Percentiles rank a stretch among this genome's conserved stretches.
These are phyloP conservation scores for Molothrus ater DNA, from an alignment of 2,797 vertebrate species.

Conservation along the genomic window DNA sequence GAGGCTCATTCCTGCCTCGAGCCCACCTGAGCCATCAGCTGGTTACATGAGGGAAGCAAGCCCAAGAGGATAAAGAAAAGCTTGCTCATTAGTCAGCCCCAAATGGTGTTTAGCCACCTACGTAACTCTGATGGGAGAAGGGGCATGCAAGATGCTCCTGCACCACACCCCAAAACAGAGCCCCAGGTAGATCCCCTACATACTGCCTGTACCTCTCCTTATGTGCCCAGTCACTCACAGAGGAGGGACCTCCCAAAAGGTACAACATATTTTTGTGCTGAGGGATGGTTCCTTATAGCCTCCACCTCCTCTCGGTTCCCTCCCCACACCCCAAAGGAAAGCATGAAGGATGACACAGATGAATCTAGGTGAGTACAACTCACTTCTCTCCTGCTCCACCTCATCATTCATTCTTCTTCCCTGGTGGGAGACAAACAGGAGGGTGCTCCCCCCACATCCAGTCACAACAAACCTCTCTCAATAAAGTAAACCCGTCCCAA, in stretches of 20 bases:
- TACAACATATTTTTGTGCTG: neutral
- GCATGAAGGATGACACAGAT: neutral
- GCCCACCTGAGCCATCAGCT: neutral
- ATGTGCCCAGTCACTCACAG: neutral
- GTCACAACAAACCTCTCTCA: conserved; percentile 1
- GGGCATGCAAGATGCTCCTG: neutral
- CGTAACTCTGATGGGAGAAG: neutral
- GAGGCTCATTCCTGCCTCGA: neutral
- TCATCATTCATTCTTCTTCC: neutral
- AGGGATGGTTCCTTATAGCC: neutral
- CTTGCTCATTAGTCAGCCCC: neutral
- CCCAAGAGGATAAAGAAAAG: neutral
- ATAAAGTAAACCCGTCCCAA: neutral
- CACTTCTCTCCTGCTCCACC: neutral
- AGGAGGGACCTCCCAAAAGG: neutral
- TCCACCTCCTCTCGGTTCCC: neutral
- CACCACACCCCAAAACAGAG: neutral
- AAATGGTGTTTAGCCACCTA: neutral
- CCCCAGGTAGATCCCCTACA: neutral
- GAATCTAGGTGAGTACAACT: conserved; percentile 1
- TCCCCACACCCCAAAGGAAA: neutral
- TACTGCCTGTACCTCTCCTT: neutral
- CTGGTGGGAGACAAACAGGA: neutral
- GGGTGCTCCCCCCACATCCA: neutral
- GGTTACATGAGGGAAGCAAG: neutral